Percentiles rank a stretch among this genome's conserved stretches.
phyloP scores from a whole-genome alignment of 2,888 invertebrate species.

The Pilophorus perplexus region DNA sequence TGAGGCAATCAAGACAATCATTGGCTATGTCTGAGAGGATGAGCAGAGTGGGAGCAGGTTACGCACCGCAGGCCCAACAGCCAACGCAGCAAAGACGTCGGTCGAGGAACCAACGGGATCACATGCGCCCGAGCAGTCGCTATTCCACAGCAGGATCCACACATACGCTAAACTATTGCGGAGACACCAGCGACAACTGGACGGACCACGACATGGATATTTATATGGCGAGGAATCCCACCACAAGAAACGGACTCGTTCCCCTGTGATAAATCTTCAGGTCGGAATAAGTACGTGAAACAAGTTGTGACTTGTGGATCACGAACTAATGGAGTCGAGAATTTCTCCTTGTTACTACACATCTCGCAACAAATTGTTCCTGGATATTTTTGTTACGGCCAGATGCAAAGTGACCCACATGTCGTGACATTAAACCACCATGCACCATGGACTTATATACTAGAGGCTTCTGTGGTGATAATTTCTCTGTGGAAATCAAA shows the following conservation, averaged over 20 bases:
- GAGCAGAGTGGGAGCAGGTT: constrained; percentile 63
- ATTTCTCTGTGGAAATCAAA: too few species aligned
- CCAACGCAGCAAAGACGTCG: constrained; percentile 65
- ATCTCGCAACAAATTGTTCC: too few species aligned
- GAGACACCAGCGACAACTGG: constrained; percentile 83
- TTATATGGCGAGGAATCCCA: constrained; percentile 89
- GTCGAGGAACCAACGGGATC: constrained; percentile 59
- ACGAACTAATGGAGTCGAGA: neutral
- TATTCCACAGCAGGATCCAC: constrained; percentile 75
- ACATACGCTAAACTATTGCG: constrained; percentile 79
- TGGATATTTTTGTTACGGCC: too few species aligned
- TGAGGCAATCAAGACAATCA: constrained; percentile 82
- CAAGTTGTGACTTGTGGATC: neutral
- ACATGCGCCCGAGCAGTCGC: constrained; percentile 71
- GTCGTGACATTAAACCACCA: too few species aligned
- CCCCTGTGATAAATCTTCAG: constrained; percentile 47
- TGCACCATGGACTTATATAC: too few species aligned
- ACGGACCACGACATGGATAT: constrained; percentile 95
- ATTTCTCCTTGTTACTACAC: too few species aligned
- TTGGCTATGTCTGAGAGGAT: constrained; percentile 78
- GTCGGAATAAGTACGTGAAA: neutral
- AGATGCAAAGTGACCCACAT: too few species aligned
- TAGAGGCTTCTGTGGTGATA: too few species aligned
- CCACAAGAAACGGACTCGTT: constrained; percentile 59
- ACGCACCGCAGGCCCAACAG: constrained; percentile 62